phyloP scores from a whole-genome alignment of 2,888 invertebrate species.

The Mythimna loreyi region DNA sequence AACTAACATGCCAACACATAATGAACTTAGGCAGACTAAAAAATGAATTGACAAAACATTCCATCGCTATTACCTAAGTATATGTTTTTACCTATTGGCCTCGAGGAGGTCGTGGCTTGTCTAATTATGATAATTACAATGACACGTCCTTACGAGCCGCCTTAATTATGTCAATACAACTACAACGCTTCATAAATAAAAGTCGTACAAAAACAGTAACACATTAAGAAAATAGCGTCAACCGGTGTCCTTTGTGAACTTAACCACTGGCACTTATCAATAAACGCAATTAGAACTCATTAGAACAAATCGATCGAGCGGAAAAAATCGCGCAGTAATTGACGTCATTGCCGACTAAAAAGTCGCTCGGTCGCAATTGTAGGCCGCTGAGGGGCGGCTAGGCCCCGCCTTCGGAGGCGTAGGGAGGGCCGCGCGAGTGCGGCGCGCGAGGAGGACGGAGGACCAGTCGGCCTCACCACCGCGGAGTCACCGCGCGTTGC shows the following conservation, averaged over 20 bases:
- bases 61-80: constrained; percentile 15
- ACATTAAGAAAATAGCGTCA: constrained; percentile 67
- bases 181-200: constrained; percentile 56
- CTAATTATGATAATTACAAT: constrained; percentile 56
- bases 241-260: constrained; percentile 59
- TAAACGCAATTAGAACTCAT: constrained; percentile 86
- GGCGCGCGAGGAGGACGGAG: constrained; percentile 82
- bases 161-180: constrained; percentile 56
- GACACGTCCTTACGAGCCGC: constrained; percentile 48
- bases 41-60: constrained; percentile 23
- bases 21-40: constrained; percentile 1
- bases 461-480: constrained; percentile 85
- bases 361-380: constrained; percentile 72
- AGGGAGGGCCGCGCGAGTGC: constrained; percentile 83
- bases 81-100: constrained; percentile 26
- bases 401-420: constrained; percentile 84
- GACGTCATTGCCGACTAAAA: constrained; percentile 79
- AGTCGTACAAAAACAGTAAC: constrained; percentile 42
- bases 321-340: constrained; percentile 75
- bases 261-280: constrained; percentile 74
- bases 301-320: constrained; percentile 83
- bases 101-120: constrained; percentile 43
- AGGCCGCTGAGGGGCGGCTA: constrained; percentile 71
- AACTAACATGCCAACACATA: constrained; percentile 13
- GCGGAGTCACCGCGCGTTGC: constrained; percentile 85